These are phyloP conservation scores for Lichenostomus cassidix DNA, from an alignment of 2,113 vertebrate genomes.

Conservation along the genomic window DNA sequence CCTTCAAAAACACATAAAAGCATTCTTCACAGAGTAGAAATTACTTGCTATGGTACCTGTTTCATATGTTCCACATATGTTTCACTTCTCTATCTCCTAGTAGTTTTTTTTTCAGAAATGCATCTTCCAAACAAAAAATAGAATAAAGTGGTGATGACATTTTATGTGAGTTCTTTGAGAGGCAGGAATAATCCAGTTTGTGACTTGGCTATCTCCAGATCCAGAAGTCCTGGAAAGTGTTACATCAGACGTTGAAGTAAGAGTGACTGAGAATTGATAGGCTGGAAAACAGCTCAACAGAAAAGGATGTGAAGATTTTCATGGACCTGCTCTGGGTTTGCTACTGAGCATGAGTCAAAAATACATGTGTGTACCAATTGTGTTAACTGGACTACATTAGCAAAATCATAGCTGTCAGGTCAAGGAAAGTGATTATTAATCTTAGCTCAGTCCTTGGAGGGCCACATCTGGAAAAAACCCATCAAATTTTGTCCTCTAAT, in stretches of 20 bases:
- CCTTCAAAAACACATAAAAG: conserved; percentile 34
- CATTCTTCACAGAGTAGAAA: neutral
- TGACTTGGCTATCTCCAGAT: neutral
- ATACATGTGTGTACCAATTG: neutral
- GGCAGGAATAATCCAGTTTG: neutral
- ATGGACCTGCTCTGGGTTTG: neutral
- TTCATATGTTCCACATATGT: neutral
- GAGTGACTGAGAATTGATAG: neutral
- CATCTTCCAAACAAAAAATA: neutral
- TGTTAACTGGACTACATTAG: neutral
- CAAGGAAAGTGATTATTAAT: neutral
- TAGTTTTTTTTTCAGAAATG: neutral
- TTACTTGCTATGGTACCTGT: neutral
- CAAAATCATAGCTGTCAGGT: neutral
- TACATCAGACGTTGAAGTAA: neutral
- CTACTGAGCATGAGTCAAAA: neutral
- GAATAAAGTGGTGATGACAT: neutral
- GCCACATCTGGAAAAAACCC: neutral
- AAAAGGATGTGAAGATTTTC: neutral
- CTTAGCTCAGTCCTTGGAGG: neutral
- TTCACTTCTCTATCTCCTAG: neutral
- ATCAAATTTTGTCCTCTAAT: neutral
- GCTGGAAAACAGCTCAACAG: neutral
- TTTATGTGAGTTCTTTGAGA: neutral
- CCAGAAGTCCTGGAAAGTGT: neutral